Conservation (phyloP, 2,888 invertebrate species). For the Hirtodrosophila duncani region DNA sequence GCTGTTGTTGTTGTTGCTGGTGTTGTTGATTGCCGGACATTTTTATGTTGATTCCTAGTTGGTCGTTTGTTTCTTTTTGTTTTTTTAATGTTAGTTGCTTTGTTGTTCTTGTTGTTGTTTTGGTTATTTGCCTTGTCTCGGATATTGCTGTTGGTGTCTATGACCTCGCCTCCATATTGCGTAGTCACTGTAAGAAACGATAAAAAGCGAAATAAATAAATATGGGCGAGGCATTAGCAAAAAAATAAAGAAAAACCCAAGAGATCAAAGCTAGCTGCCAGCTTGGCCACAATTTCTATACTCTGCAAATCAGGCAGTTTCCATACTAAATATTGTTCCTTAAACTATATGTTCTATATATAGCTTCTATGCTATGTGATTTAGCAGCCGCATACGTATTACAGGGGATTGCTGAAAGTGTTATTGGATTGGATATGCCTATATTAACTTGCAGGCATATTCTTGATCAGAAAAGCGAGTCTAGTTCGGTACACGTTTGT, state of each 20-base stretch:
- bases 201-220: too few species aligned
- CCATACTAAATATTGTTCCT: too few species aligned
- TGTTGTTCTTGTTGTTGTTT: slow-evolving; percentile 11
- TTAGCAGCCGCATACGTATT: too few species aligned
- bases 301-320: too few species aligned
- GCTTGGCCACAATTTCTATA: too few species aligned
- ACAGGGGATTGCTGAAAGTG: too few species aligned
- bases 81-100: slow-evolving; percentile 4
- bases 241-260: slow-evolving; percentile 7
- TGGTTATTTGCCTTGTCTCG: background rate
- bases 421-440: too few species aligned
- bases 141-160: slow-evolving; percentile 37
- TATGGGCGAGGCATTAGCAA: slow-evolving; percentile 42
- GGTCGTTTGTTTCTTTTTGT: slow-evolving; percentile 34
- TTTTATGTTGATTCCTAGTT: slow-evolving; percentile 59
- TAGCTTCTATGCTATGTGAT: too few species aligned
- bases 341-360: too few species aligned
- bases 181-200: slow-evolving; percentile 39
- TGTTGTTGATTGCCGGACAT: slow-evolving; percentile 69
- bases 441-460: too few species aligned
- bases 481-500: too few species aligned
- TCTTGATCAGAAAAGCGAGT: too few species aligned
- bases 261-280: slow-evolving; percentile 11
- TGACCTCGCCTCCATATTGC: slow-evolving; percentile 47
- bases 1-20: slow-evolving; percentile 30